Conservation (phyloP, 1,140 invertebrate genomes). For the Micrasema minimum region DNA sequence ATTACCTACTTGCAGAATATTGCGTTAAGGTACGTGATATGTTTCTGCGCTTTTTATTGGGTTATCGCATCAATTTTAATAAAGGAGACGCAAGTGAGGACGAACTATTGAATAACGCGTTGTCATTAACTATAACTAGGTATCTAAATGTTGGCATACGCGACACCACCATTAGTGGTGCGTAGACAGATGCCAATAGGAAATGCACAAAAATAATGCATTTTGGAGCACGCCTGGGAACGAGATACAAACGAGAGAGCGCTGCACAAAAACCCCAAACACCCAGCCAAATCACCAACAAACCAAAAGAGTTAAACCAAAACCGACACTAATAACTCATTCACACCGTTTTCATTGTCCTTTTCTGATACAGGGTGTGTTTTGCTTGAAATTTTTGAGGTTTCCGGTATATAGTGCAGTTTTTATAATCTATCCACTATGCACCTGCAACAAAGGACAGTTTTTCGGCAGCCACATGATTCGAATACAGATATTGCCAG, state of each 20-base stretch:
- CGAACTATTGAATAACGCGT: not conserved
- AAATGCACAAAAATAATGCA: constrained; percentile 35
- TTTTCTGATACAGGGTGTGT: not conserved
- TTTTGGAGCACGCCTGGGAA: constrained; percentile 25
- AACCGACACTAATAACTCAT: not conserved
- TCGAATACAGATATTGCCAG: constrained; percentile 25
- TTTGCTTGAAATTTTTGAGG: not conserved
- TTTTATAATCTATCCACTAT: constrained; percentile 7
- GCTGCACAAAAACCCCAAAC: not conserved
- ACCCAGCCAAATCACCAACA: not conserved
- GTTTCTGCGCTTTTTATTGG: not conserved
- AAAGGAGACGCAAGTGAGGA: constrained; percentile 4
- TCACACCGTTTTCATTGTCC: not conserved
- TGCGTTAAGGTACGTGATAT: no score
- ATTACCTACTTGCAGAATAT: no score
- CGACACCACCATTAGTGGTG: constrained; percentile 25
- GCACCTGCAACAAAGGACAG: constrained; percentile 31
- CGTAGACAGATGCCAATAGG: constrained; percentile 31
- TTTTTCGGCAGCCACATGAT: constrained; percentile 19
- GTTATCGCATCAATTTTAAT: not conserved
- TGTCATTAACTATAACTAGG: not conserved
- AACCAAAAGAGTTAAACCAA: constrained; percentile 1
- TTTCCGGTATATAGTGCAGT: constrained; percentile 9
- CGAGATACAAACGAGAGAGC: constrained; percentile 8
- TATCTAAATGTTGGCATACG: constrained; percentile 1